Evolutionary conservation across 2,888 invertebrate genomes (phyloP), one percentile per base, ranked within the genome.

Genomic region (Synergus laeviventris): DNA sequence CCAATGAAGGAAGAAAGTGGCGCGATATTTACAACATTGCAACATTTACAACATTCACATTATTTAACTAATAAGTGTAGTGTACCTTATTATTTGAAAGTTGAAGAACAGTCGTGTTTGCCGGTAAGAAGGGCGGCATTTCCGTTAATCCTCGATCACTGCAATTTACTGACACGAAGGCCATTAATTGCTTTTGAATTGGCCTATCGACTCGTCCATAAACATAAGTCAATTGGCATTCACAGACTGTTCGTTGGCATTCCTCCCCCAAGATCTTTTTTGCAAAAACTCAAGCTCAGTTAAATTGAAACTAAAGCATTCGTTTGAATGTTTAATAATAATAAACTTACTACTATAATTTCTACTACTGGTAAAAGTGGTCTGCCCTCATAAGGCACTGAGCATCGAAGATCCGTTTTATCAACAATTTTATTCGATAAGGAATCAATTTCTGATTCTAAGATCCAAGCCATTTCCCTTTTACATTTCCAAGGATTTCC

Each of bases 401-500:
- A 92, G 85, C 95, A 95, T 18, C 92, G 92, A 56, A 95, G 89
- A 70, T 92, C 91, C 66, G 93, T 91, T 81, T 93, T 92, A 89
- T 95, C 95, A 18, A 90, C 90, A 18, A 94, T 92, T 70, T 92
- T 91, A 14, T 87, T 85, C 0, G 91, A 90, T 1, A 92, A 91
- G 1, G 93, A 92, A 77, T 91, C 92, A 78, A 92, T 91, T 18
- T 91, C 91, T 77, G 93, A 91, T 88, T 93, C 92, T 45, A 94
- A 91, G 74, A 94, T 91, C 95, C 95, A 95, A 78, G 93, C 92
- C 31, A 94, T 88, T 12, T 93, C 93, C 7, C 92, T 92, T 84
- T 92, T 94, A 86, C 93, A 96, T 89, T 93, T 94, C 94, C 94
- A 94, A 87, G 93, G 92, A 89, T 95, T 94, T 87, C 93, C 96